Percentiles rank a stretch among this genome's conserved stretches.
Conservation (phyloP, 2,113 vertebrate genomes). For the Oncorhynchus nerka region DNA sequence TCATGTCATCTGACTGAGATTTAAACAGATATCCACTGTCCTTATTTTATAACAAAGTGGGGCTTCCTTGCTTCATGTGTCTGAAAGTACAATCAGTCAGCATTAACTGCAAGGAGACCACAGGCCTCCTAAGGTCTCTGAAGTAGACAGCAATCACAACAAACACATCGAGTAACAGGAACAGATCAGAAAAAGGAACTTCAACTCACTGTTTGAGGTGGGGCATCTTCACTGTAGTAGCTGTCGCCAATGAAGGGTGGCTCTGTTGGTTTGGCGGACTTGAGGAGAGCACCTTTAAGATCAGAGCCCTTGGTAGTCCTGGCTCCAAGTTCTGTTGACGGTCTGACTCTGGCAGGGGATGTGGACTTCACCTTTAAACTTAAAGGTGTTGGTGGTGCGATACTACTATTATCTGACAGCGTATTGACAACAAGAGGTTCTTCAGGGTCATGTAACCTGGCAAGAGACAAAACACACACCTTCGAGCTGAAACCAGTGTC, state of each 20-base stretch:
- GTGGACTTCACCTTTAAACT: neutral
- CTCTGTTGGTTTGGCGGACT: conserved; percentile 22
- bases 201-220: conserved; percentile 55
- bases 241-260: conserved; percentile 66
- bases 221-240: conserved; percentile 55
- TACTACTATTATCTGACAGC: too few relatives aligned
- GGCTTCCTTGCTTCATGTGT: too few relatives aligned
- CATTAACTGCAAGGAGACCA: neutral
- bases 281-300: too few relatives aligned
- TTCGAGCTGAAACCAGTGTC: too few relatives aligned
- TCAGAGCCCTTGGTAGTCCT: neutral
- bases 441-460: neutral
- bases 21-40: neutral
- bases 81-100: too few relatives aligned
- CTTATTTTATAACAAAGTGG: neutral
- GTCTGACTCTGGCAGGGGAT: neutral
- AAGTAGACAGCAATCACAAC: too few relatives aligned
- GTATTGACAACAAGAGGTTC: neutral
- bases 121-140: too few relatives aligned
- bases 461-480: conserved; percentile 21
- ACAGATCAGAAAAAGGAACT: neutral
- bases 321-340: neutral
- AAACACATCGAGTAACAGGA: neutral
- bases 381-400: neutral
- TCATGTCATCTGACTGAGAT: neutral